phyloP scores from a whole-genome alignment of 2,113 vertebrate species.

The Neogobius melanostomus region DNA sequence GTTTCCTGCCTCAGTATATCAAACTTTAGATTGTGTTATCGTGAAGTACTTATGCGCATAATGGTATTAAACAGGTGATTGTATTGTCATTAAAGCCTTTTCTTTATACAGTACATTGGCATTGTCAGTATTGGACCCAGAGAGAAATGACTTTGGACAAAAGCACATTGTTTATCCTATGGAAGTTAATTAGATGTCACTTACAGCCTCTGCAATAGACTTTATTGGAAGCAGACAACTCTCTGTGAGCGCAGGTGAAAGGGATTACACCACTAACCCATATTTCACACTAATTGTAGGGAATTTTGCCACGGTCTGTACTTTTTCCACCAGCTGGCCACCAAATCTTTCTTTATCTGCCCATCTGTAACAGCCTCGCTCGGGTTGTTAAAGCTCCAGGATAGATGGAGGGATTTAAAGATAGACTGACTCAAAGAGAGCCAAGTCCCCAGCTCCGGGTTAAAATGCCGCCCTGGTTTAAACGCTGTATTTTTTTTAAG shows the following conservation, averaged over 20 bases:
- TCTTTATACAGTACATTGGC: no score
- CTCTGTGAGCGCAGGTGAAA: conserved; percentile 12
- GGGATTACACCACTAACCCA: conserved; percentile 11
- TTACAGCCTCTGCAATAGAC: not conserved
- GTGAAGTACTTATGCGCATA: no score
- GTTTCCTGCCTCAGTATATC: no score
- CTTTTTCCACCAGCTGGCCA: conserved; percentile 18
- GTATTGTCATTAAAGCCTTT: no score
- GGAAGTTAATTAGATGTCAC: no score
- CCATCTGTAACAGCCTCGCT: conserved; percentile 18
- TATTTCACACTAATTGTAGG: conserved; percentile 25
- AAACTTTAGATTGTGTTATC: no score
- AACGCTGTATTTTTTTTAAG: conserved; percentile 21
- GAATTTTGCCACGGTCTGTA: conserved; percentile 21
- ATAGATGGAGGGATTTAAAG: conserved; percentile 51
- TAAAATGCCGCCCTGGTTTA: conserved; percentile 30
- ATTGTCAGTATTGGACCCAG: no score
- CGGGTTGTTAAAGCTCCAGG: conserved; percentile 24
- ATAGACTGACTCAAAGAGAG: conserved; percentile 28
- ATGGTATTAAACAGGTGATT: no score
- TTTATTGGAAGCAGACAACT: not conserved
- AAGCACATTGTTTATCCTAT: no score
- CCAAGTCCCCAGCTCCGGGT: conserved; percentile 25
- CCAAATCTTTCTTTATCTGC: conserved; percentile 5
- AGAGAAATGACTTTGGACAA: no score